Base-by-base conservation (phyloP, 2,888 invertebrate species). In the Nomada lathburiana region DNA sequence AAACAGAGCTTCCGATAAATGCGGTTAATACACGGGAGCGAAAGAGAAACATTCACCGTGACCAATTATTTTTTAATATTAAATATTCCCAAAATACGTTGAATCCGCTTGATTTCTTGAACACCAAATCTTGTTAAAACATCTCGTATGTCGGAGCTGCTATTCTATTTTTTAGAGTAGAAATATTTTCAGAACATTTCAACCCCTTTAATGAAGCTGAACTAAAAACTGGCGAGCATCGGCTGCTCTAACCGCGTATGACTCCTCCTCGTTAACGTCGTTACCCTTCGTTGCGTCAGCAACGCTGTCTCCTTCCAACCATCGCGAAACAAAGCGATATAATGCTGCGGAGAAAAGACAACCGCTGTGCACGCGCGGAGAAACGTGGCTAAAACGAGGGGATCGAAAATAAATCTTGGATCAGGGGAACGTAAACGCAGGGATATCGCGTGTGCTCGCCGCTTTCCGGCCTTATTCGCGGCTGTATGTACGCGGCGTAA, bases 261-360 rank as follows among this genome's bases (percentile, higher is more conserved):
- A 73, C 65, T 82, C 65, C 67, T 67, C 76, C 79, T 87, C 87
- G 77, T 86, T 87, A 86, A 84, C 76, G 74, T 75, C 81, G 77
- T 86, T 83, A 83, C 78, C 74, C 73, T 81, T 81, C 47, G 53
- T 78, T 81, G 79, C 42, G 36, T 18, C 42, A 64, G 65, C 50
- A 65, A 65, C 69, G 70, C 62, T 70, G 73, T 50, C 36, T 10
- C 16, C 55, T 20, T 57, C 52, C 47, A n/a, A 20, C 59, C 74
- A 65, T 42, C 55, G 47, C 62, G 26, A 10, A 42, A 42, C 55
- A 72, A 73, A 36, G 7, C 36, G 36, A 76, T 81, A 78, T 53
- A 42, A 55, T n/a, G 26, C 23, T 23, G 2, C 23, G 20, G n/a
- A 55, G 67, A 65, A 55, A 20, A 4, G 44, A 42, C 4, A 20